Evolutionary conservation across 2,113 vertebrate species (phyloP), one percentile per base, ranked within the genome.

Genomic region (Pterophyllum scalare): DNA sequence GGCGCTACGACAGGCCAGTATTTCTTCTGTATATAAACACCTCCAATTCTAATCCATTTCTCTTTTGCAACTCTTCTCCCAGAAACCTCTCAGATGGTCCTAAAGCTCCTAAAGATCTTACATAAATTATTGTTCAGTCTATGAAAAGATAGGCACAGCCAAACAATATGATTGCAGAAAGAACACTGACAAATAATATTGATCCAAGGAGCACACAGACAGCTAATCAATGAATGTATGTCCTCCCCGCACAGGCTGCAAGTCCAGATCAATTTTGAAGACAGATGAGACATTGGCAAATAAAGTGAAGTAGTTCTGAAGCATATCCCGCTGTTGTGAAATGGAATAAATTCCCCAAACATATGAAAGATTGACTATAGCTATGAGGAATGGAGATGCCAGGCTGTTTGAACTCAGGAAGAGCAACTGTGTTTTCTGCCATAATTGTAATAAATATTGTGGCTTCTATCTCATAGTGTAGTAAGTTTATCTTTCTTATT

Each of bases 111-210:
- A 28, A 52, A 38, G 62, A 70, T 64, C 75, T 52, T 52, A 67
- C 81, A 92, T 88, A 91, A 86, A 91, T 92, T 86, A 94, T 87
- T 86, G 70, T 88, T 88, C 87, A 77, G 83, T 89, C 87, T 83
- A 84, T 92, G 78, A 88, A 89, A 88, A 92, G 88, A 89, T 61
- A 62, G 80, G 84, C 76, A 88, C 82, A 88, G 70, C 86, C 91
- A 94, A 94, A 95, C 93, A 92, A 94, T 91, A 93, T 91, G 92
- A 95, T 93, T 94, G 92, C 89, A 92, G 86, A 92, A 87, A 87
- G 93, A 93, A 94, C 94, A 94, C 90, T 82, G 85, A 92, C 92
- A 95, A 96, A 95, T 94, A 94, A 87, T 92, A 96, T 95, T 88
- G 95, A 96, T 95, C 89, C 52, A n/a, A 28, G 87, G 90, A 87